Conservation (phyloP, 2,888 invertebrate genomes). For the Graphium colonna region DNA sequence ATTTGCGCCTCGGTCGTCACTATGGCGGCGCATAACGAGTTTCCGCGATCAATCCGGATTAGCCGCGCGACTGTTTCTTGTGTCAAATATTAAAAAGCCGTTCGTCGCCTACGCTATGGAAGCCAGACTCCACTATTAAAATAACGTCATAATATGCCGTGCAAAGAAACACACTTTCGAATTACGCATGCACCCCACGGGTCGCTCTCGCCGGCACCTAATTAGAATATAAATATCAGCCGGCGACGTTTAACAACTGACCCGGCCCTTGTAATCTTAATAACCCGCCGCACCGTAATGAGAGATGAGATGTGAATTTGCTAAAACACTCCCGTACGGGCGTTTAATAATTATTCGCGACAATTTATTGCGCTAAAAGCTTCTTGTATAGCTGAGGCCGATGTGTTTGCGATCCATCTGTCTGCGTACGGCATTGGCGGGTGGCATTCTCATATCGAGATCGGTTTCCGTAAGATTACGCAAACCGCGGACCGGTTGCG, state of each 20-base stretch:
- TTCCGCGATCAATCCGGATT: background rate
- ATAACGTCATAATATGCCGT: constrained; percentile 61
- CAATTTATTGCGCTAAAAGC: constrained; percentile 4
- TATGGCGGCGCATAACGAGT: background rate
- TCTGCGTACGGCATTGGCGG: constrained; percentile 6
- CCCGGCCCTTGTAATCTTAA: constrained; percentile 64
- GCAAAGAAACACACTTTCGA: constrained; percentile 53
- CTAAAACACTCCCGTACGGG: constrained; percentile 33
- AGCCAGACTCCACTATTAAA: constrained; percentile 34
- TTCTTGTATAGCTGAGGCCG: too few relatives aligned
- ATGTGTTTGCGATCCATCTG: background rate
- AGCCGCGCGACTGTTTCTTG: background rate
- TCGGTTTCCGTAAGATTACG: constrained; percentile 18
- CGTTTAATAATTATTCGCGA: constrained; percentile 25
- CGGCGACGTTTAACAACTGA: constrained; percentile 63
- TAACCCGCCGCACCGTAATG: constrained; percentile 47
- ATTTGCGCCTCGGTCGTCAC: background rate
- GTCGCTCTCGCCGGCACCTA: constrained; percentile 61
- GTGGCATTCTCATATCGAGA: constrained; percentile 6
- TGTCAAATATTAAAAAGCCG: background rate
- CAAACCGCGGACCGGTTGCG: constrained; percentile 24
- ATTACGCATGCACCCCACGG: constrained; percentile 69
- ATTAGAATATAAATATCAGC: constrained; percentile 73
- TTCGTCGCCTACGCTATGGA: background rate
- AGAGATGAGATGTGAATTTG: constrained; percentile 42